phyloP scores from a whole-genome alignment of 2,888 invertebrate genomes.

The Nephrotoma appendiculata region DNA sequence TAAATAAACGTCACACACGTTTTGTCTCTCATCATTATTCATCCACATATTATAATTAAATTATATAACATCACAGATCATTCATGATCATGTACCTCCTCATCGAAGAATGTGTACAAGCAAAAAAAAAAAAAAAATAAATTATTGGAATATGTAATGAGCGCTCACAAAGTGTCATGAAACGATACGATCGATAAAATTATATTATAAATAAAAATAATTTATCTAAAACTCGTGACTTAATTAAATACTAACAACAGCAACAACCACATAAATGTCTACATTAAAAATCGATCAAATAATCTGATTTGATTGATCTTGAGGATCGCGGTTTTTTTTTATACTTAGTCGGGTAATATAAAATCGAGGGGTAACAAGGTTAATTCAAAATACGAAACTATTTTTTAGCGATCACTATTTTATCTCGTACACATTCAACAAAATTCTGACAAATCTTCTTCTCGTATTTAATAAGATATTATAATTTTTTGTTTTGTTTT shows the following conservation, averaged over 20 bases:
- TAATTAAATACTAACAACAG: neutral
- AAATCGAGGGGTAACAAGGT: neutral
- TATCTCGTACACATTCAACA: neutral
- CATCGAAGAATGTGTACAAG: neutral
- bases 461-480: no score
- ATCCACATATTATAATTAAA: neutral
- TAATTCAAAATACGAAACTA: neutral
- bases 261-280: no score
- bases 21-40: neutral
- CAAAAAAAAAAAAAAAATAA: neutral
- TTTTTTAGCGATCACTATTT: neutral
- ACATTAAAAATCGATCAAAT: neutral
- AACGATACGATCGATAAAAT: neutral
- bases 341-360: neutral
- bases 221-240: neutral
- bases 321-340: neutral
- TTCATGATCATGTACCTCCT: neutral
- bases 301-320: neutral
- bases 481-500: neutral
- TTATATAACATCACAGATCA: neutral
- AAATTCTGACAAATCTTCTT: neutral
- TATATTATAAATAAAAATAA: neutral
- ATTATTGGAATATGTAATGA: neutral
- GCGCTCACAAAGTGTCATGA: neutral
- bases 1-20: neutral